These are phyloP conservation scores for Episyrphus balteatus DNA, from an alignment of 1,140 invertebrate genomes.

Conservation along the genomic window DNA sequence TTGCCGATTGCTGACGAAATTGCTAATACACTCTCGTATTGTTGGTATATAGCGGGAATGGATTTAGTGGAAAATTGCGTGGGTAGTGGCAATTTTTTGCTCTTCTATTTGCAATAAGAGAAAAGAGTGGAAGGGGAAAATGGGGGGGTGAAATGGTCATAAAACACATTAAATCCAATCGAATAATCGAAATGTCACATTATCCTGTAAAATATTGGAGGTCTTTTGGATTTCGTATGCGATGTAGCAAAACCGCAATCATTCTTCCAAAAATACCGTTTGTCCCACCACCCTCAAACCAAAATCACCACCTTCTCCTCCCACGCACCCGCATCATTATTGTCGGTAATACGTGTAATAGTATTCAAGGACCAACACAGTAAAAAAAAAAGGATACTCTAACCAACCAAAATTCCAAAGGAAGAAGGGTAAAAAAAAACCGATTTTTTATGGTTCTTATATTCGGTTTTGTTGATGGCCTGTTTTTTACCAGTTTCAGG, in stretches of 20 bases:
- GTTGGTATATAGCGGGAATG: too few species aligned
- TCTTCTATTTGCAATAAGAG: too few species aligned
- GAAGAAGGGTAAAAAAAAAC: conserved; percentile 7
- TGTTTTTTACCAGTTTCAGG: not conserved
- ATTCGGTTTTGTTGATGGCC: conserved; percentile 9
- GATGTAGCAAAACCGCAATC: not conserved
- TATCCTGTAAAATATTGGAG: conserved; percentile 36
- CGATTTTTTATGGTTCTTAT: not conserved
- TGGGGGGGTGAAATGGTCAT: conserved; percentile 23
- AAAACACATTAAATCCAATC: conserved; percentile 38
- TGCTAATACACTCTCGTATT: too few species aligned
- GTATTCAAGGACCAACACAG: not conserved
- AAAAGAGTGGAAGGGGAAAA: too few species aligned
- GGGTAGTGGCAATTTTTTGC: too few species aligned
- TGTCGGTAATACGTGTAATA: too few species aligned
- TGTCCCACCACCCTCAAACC: too few species aligned
- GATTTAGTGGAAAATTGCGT: too few species aligned
- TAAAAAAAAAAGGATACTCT: not conserved
- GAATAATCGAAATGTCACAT: conserved; percentile 38
- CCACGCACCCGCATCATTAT: too few species aligned
- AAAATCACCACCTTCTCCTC: too few species aligned
- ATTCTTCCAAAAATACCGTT: not conserved
- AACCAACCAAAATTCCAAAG: conserved; percentile 16
- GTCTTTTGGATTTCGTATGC: conserved; percentile 18
- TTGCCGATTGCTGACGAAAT: too few species aligned